phyloP scores from a whole-genome alignment of 2,888 invertebrate genomes.

The Caenorhabditis plicata region DNA sequence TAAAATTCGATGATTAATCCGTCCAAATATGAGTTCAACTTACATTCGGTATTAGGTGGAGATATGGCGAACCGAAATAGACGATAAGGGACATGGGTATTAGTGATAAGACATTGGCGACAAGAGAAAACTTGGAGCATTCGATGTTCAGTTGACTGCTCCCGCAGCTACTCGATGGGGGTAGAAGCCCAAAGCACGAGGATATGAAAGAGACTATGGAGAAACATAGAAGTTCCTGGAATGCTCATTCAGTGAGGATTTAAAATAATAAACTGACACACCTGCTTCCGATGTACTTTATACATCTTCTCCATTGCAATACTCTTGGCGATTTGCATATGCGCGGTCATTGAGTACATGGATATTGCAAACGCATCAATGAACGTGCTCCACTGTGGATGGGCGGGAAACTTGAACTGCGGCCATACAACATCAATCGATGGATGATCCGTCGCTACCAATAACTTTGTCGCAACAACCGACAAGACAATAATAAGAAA shows the following conservation, averaged over 20 bases:
- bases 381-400: conserved; percentile 1
- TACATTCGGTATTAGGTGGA: conserved; percentile 31
- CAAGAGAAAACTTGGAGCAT: conserved; percentile 38
- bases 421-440: not conserved
- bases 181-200: conserved; percentile 29
- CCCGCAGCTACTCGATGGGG: conserved; percentile 34
- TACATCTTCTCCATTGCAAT: conserved; percentile 41
- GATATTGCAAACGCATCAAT: conserved; percentile 39
- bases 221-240: conserved; percentile 35
- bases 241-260: not conserved
- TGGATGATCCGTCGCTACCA: conserved; percentile 16
- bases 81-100: conserved; percentile 19
- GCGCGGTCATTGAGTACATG: conserved; percentile 35
- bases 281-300: conserved; percentile 40
- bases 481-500: conserved; percentile 18
- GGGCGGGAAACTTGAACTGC: not conserved
- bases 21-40: conserved; percentile 1
- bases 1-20: conserved; percentile 6
- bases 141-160: conserved; percentile 42
- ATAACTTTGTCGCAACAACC: conserved; percentile 14
- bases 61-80: conserved; percentile 23
- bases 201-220: conserved; percentile 33
- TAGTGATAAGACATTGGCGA: conserved; percentile 25
- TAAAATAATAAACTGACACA: not conserved
- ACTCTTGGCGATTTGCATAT: conserved; percentile 30